Percentiles rank a stretch among this genome's conserved stretches.
These are phyloP conservation scores for Pterobdella sp. DNA, from an alignment of 2,888 invertebrate species.

Conservation along the genomic window DNA sequence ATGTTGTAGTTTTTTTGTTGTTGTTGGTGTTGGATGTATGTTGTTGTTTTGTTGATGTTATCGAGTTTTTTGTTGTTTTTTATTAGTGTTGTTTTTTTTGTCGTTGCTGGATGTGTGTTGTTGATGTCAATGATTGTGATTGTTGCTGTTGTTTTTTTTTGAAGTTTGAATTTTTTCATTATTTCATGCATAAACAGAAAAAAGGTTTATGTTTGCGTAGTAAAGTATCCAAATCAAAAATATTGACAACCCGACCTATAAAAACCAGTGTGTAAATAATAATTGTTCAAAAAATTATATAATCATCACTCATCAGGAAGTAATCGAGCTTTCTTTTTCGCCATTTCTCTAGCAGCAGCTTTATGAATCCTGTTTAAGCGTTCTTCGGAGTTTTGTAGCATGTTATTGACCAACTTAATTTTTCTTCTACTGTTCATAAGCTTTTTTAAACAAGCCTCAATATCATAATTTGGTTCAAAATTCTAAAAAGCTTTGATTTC, in stretches of 20 bases:
- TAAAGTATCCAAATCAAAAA: too few relatives aligned
- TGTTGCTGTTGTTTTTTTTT: too few relatives aligned
- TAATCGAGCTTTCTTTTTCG: conserved; percentile 43
- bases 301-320: too few relatives aligned
- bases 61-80: not conserved
- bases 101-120: too few relatives aligned
- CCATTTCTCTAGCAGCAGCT: conserved; percentile 70
- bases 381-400: conserved; percentile 79
- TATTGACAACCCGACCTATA: too few relatives aligned
- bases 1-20: not conserved
- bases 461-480: conserved; percentile 69
- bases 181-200: too few relatives aligned
- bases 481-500: conserved; percentile 74
- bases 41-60: not conserved
- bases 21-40: not conserved
- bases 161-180: too few relatives aligned
- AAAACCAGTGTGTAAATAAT: too few relatives aligned
- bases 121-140: too few relatives aligned
- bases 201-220: too few relatives aligned
- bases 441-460: conserved; percentile 81
- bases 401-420: conserved; percentile 80
- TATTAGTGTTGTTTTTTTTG: too few relatives aligned
- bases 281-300: too few relatives aligned
- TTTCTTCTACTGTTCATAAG: conserved; percentile 79
- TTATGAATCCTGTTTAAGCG: conserved; percentile 73